A percentile compares a stretch with the other conserved stretches of the same genome.
Conservation (phyloP, 2,113 vertebrate genomes). For the Agelaius tricolor region DNA sequence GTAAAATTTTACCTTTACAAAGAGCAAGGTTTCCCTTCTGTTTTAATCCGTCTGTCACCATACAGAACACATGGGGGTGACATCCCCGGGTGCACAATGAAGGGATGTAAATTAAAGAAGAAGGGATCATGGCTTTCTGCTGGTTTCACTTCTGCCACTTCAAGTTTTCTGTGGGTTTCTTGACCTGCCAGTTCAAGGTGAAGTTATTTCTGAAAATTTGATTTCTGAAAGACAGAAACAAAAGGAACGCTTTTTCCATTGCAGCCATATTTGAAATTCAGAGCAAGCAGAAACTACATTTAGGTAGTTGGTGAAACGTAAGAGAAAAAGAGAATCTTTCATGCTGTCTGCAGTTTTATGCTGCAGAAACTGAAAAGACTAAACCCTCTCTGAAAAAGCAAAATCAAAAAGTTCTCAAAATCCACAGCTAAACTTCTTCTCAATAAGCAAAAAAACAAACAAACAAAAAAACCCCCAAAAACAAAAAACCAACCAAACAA, state of each 20-base stretch:
- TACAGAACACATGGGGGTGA: background rate
- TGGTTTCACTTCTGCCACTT: background rate
- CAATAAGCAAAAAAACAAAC: background rate
- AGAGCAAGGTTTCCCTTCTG: background rate
- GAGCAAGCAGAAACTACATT: background rate
- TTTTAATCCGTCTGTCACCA: accelerated
- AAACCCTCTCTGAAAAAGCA: background rate
- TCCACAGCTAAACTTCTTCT: background rate
- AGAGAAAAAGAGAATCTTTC: background rate
- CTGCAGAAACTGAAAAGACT: background rate
- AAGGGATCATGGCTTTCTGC: background rate
- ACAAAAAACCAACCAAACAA: background rate
- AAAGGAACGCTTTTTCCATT: background rate
- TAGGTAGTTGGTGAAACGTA: background rate
- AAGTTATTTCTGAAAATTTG: background rate
- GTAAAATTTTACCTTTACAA: background rate
- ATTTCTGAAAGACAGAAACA: background rate
- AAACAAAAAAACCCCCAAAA: background rate
- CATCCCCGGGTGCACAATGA: background rate
- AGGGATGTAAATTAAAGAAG: background rate
- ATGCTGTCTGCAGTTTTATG: background rate
- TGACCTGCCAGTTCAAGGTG: background rate
- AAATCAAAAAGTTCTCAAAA: background rate
- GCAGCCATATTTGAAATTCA: background rate
- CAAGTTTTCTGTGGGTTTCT: background rate